These are phyloP conservation scores for Cranoglanis bouderius DNA, from an alignment of 2,113 vertebrate species.

Conservation along the genomic window DNA sequence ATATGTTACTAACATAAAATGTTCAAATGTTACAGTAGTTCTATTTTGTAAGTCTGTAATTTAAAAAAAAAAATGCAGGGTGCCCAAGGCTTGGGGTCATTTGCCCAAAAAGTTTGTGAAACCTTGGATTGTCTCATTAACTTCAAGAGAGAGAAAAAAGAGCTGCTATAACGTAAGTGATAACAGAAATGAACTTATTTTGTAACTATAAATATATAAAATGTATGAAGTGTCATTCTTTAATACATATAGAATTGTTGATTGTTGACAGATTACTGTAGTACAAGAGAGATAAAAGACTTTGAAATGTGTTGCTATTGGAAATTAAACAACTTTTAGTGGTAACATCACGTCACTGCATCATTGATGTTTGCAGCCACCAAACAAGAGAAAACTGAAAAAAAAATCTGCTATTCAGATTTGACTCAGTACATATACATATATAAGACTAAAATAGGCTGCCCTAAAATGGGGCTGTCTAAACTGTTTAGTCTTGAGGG, in stretches of 20 bases:
- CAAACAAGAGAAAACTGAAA: not conserved
- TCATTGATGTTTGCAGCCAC: not conserved
- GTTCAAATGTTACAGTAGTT: not conserved
- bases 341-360: not conserved
- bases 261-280: not conserved
- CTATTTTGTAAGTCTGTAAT: not conserved
- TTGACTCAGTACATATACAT: not conserved
- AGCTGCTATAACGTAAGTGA: no score
- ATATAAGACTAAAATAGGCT: not conserved
- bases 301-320: not conserved
- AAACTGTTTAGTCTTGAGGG: constrained; percentile 36
- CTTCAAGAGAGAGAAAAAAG: no score
- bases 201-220: not conserved
- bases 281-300: not conserved
- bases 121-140: not conserved
- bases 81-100: not conserved
- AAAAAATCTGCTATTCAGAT: not conserved
- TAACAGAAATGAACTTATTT: no score
- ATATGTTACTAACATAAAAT: not conserved
- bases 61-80: not conserved
- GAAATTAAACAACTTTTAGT: not conserved
- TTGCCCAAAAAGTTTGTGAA: not conserved
- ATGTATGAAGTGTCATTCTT: no score
- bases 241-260: not conserved
- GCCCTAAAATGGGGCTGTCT: constrained; percentile 26